phyloP scores from a whole-genome alignment of 1,140 invertebrate species.

The Pteromalus puparum region DNA sequence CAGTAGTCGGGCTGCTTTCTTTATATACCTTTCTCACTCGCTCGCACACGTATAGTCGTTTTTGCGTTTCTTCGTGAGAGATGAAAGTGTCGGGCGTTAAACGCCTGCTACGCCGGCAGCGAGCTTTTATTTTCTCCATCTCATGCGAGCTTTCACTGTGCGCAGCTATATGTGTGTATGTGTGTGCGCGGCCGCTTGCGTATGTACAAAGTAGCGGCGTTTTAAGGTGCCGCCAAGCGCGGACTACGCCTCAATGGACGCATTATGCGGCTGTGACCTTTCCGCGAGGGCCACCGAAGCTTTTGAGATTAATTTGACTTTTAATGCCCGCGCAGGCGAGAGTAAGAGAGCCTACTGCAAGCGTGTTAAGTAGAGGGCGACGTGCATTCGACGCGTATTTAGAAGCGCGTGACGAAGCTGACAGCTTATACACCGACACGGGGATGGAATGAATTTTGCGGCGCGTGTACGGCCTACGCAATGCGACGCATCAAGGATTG shows the following conservation, averaged over 20 bases:
- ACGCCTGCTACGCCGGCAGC: neutral
- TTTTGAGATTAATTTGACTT: slow-evolving; percentile 43
- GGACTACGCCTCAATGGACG: slow-evolving; percentile 40
- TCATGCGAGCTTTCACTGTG: neutral
- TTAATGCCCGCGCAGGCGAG: neutral
- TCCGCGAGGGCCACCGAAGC: neutral
- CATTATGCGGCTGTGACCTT: slow-evolving; percentile 2
- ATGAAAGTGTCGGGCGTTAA: slow-evolving; percentile 36
- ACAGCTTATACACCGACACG: neutral
- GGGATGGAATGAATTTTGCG: neutral
- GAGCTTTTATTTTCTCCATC: slow-evolving; percentile 23
- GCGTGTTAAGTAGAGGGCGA: neutral
- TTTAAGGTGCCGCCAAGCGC: slow-evolving; percentile 34
- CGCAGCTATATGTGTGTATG: neutral
- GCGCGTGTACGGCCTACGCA: neutral
- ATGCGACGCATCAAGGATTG: too few relatives aligned
- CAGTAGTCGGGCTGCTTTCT: slow-evolving; percentile 12
- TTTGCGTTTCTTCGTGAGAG: slow-evolving; percentile 21
- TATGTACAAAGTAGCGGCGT: slow-evolving; percentile 22
- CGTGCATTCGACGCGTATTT: neutral
- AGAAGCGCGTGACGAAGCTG: neutral
- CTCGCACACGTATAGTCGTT: neutral
- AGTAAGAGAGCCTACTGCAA: neutral
- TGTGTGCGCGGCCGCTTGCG: neutral
- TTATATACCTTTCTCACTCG: slow-evolving; percentile 18